A percentile compares a stretch with the other conserved stretches of the same genome.
These are phyloP conservation scores for Drosophila nebulosa DNA, from an alignment of 1,140 invertebrate genomes.

Conservation along the genomic window DNA sequence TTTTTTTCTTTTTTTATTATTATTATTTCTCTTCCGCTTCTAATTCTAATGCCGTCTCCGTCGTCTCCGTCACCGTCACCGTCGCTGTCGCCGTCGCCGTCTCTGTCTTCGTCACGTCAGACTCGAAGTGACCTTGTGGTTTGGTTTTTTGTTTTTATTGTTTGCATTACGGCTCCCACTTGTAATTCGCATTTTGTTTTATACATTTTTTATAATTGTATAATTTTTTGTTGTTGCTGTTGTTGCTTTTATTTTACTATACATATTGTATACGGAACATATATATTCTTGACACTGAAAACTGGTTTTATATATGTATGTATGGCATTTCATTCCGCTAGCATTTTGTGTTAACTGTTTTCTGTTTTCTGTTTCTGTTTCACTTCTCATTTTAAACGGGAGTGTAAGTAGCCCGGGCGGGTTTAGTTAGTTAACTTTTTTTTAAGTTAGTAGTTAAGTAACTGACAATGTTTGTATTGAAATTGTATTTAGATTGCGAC, in stretches of 20 bases:
- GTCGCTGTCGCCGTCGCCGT: neutral
- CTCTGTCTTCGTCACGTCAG: conserved; percentile 4
- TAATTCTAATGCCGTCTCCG: conserved; percentile 34
- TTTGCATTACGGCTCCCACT: conserved; percentile 41
- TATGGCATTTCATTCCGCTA: conserved; percentile 45
- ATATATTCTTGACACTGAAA: neutral
- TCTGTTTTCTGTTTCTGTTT: conserved; percentile 7
- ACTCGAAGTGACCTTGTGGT: conserved; percentile 61
- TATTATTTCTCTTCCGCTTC: conserved; percentile 74
- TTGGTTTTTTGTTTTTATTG: conserved; percentile 45
- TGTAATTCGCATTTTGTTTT: conserved; percentile 68
- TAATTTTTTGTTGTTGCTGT: conserved; percentile 46
- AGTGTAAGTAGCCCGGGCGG: neutral
- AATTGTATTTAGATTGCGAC: conserved; percentile 19
- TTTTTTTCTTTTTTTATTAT: conserved; percentile 48
- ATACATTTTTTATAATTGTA: conserved; percentile 64
- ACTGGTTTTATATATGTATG: conserved; percentile 22
- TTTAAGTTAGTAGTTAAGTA: conserved; percentile 22
- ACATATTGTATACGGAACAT: no score
- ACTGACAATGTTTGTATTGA: conserved; percentile 28
- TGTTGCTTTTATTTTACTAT: conserved; percentile 4
- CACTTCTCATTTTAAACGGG: neutral
- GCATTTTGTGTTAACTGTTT: conserved; percentile 58
- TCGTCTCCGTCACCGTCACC: neutral
- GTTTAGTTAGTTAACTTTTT: neutral